These are phyloP conservation scores for Drosophila borborema DNA, from an alignment of 2,888 invertebrate genomes.

Conservation along the genomic window DNA sequence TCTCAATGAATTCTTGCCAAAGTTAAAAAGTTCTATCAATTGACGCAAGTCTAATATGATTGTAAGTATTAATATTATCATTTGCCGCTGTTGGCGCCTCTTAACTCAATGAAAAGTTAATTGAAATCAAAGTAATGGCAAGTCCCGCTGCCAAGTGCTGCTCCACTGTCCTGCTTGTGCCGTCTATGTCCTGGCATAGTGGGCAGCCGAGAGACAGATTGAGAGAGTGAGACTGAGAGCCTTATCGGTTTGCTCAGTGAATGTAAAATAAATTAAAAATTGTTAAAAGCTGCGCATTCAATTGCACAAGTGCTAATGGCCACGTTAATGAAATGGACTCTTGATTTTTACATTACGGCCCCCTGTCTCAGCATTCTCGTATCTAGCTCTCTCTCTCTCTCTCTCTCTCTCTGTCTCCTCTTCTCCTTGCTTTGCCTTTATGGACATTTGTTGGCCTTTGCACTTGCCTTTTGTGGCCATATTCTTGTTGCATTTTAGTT, in stretches of 20 bases:
- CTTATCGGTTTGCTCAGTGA: conserved; percentile 72
- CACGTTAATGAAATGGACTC: conserved; percentile 72
- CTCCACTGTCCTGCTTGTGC: not conserved
- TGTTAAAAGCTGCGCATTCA: conserved; percentile 71
- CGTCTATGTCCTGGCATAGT: not conserved
- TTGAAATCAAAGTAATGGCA: conserved; percentile 80
- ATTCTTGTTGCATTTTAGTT: conserved; percentile 37
- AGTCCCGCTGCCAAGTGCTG: not conserved
- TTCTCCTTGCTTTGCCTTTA: conserved; percentile 5
- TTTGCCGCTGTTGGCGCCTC: conserved; percentile 50
- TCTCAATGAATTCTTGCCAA: conserved; percentile 17
- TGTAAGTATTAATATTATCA: conserved; percentile 74
- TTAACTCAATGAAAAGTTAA: conserved; percentile 75
- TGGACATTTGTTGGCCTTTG: conserved; percentile 59
- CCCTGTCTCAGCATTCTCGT: not conserved
- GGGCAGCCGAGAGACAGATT: not conserved
- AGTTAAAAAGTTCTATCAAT: conserved; percentile 27
- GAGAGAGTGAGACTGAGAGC: conserved; percentile 14
- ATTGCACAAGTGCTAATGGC: conserved; percentile 77
- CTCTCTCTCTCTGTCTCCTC: too few relatives aligned
- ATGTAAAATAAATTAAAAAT: conserved; percentile 77
- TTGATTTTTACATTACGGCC: conserved; percentile 23
- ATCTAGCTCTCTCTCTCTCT: not conserved
- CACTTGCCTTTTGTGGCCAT: conserved; percentile 35
- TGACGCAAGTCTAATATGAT: conserved; percentile 61